phyloP scores from a whole-genome alignment of 2,113 vertebrate genomes.

The Merops nubicus region DNA sequence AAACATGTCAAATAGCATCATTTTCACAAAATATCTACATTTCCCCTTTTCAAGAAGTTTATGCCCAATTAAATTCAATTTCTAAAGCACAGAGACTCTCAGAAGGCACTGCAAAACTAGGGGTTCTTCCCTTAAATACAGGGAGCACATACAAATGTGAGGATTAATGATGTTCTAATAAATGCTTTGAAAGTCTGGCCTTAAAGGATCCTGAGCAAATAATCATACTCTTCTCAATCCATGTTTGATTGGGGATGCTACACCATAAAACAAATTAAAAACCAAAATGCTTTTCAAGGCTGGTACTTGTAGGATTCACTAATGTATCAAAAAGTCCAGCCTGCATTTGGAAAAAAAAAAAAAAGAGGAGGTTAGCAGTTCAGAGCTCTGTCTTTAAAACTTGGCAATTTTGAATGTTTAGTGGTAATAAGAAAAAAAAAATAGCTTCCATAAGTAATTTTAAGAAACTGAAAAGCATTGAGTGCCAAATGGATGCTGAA shows the following conservation, averaged over 20 bases:
- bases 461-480: background rate
- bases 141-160: background rate
- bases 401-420: background rate
- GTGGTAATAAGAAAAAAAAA: background rate
- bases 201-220: background rate
- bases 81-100: background rate
- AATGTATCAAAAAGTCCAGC: background rate
- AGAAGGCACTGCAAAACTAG: background rate
- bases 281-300: background rate
- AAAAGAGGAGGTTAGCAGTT: too few species aligned
- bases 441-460: background rate
- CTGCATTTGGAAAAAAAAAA: background rate
- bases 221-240: background rate
- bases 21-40: background rate
- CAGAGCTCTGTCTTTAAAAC: background rate
- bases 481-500: background rate
- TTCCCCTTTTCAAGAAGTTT: background rate
- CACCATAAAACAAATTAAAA: background rate
- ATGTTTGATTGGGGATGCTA: background rate
- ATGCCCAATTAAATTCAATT: background rate
- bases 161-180: background rate
- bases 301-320: background rate
- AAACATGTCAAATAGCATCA: background rate
- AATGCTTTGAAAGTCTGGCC: background rate
- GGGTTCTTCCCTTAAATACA: background rate